Conservation (phyloP, 2,113 vertebrate species). For the Gallinago media region DNA sequence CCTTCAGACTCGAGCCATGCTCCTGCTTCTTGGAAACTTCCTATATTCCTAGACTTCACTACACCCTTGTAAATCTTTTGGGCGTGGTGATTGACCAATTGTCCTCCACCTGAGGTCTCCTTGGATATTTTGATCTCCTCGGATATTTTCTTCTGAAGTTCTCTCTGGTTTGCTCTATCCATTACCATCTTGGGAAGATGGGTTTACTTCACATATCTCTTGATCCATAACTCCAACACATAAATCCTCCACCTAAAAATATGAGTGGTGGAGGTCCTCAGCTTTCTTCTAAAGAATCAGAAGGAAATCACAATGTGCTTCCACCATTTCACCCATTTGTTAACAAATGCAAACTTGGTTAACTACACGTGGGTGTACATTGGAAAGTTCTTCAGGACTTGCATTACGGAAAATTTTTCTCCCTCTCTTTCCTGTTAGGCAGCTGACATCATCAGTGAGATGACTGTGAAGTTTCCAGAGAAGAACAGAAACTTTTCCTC, state of each 20-base stretch:
- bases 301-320: not conserved
- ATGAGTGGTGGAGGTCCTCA: not conserved
- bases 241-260: not conserved
- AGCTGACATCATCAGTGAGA: not conserved
- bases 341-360: not conserved
- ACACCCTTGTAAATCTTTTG: not conserved
- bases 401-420: not conserved
- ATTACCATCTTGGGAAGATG: not conserved
- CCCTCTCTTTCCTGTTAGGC: not conserved
- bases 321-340: not conserved
- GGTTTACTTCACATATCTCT: not conserved
- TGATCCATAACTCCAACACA: not conserved
- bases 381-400: not conserved
- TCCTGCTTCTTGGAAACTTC: not conserved
- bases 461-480: not conserved
- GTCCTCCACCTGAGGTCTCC: not conserved
- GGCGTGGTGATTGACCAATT: not conserved
- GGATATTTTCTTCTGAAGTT: not conserved
- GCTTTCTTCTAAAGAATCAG: not conserved
- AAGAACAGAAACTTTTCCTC: not conserved
- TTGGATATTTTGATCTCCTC: not conserved
- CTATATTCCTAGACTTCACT: not conserved
- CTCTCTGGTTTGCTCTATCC: not conserved
- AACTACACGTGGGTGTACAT: not conserved
- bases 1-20: not conserved